Conservation (phyloP, 2,888 invertebrate genomes). For the Horisme vitalbata region DNA sequence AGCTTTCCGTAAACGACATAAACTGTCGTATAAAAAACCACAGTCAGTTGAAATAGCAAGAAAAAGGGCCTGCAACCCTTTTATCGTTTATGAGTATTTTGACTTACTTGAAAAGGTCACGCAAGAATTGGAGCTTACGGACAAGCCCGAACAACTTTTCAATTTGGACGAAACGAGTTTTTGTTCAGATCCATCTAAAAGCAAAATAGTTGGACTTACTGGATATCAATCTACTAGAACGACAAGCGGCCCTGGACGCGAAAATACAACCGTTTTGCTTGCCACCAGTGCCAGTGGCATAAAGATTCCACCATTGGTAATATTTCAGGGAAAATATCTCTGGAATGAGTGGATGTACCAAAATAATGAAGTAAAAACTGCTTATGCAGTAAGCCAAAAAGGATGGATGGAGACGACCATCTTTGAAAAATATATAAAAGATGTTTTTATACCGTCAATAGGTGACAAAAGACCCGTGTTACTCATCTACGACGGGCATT, state of each 20-base stretch:
- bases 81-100: slow-evolving; percentile 10
- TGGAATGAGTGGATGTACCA: slow-evolving; percentile 25
- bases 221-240: slow-evolving; percentile 13
- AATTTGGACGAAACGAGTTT: slow-evolving; percentile 14
- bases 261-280: slow-evolving; percentile 5
- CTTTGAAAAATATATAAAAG: slow-evolving; percentile 26
- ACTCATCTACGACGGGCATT: not conserved
- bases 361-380: slow-evolving; percentile 4
- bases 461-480: not conserved
- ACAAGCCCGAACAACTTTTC: slow-evolving; percentile 11
- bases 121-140: slow-evolving; percentile 2
- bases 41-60: slow-evolving; percentile 14
- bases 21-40: slow-evolving; percentile 16
- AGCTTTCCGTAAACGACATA: slow-evolving; percentile 12
- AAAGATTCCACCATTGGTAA: slow-evolving; percentile 4
- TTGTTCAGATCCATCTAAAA: slow-evolving; percentile 12
- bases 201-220: slow-evolving; percentile 9
- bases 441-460: not conserved
- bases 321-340: slow-evolving; percentile 3
- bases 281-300: slow-evolving; percentile 3
- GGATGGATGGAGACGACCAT: slow-evolving; percentile 33
- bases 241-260: slow-evolving; percentile 2
- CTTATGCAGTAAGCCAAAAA: slow-evolving; percentile 15
- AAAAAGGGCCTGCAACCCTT: slow-evolving; percentile 8
- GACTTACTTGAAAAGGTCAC: slow-evolving; percentile 3